Conservation (phyloP, 2,797 vertebrate genomes). For the Acanthis flammea region DNA sequence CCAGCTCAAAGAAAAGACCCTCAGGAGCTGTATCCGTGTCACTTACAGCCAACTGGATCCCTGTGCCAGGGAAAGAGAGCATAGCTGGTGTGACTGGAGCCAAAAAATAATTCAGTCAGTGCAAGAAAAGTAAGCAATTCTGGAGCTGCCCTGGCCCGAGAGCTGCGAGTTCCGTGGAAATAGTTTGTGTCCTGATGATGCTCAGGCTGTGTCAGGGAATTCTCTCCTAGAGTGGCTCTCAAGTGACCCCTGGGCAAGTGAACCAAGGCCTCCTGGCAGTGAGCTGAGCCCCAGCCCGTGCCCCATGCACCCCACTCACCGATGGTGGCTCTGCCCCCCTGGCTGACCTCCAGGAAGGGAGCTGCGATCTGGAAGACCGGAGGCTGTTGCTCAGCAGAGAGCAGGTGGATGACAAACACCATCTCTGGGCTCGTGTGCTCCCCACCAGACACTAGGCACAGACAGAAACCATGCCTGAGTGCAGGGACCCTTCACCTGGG, state of each 20-base stretch:
- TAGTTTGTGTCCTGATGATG: not conserved
- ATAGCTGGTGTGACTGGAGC: not conserved
- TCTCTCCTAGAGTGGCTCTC: not conserved
- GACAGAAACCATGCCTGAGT: not conserved
- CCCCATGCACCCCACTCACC: slow-evolving; percentile 76
- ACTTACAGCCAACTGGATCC: slow-evolving; percentile 83
- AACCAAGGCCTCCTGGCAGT: not conserved
- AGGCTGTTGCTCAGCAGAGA: slow-evolving; percentile 82
- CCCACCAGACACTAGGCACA: slow-evolving; percentile 86
- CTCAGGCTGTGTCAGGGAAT: not conserved
- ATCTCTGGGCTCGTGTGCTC: slow-evolving; percentile 86
- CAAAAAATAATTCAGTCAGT: not conserved
- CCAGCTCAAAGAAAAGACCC: slow-evolving; percentile 90
- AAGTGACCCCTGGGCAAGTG: not conserved
- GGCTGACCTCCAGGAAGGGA: slow-evolving; percentile 85
- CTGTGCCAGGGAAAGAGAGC: slow-evolving; percentile 60
- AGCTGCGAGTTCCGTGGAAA: not conserved
- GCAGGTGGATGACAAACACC: slow-evolving; percentile 87
- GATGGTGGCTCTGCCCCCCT: slow-evolving; percentile 83
- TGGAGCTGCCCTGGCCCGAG: not conserved
- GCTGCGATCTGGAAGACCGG: slow-evolving; percentile 86
- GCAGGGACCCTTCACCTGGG: not conserved
- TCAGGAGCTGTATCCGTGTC: slow-evolving; percentile 83
- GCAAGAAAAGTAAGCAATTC: not conserved
- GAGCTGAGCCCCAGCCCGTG: not conserved